These are phyloP conservation scores for Struthidea cinerea DNA, from an alignment of 2,113 vertebrate genomes.

Conservation along the genomic window DNA sequence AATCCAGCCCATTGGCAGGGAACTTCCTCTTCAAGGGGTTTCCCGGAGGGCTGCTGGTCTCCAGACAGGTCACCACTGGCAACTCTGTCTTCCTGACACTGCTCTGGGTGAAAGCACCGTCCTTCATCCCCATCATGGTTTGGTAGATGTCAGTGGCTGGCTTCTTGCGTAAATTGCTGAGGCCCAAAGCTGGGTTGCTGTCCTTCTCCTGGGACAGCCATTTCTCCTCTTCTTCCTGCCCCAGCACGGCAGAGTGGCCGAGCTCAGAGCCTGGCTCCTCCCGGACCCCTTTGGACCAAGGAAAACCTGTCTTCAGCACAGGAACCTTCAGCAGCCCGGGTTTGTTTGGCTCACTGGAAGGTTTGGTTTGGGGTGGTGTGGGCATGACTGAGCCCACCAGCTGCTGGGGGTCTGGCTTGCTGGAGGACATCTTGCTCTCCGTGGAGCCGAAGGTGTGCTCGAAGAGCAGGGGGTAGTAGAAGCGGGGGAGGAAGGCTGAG, in stretches of 20 bases:
- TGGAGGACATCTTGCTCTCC: constrained; percentile 54
- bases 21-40: constrained; percentile 75
- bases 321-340: constrained; percentile 82
- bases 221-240: constrained; percentile 69
- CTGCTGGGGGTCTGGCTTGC: constrained; percentile 68
- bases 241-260: background rate
- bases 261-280: constrained; percentile 49
- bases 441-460: constrained; percentile 78
- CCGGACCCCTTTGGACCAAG: constrained; percentile 43
- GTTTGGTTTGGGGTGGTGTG: constrained; percentile 37
- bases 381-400: constrained; percentile 9
- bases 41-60: constrained; percentile 36
- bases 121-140: constrained; percentile 6
- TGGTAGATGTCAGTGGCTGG: constrained; percentile 16
- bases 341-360: constrained; percentile 69
- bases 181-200: background rate
- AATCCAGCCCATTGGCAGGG: constrained; percentile 66
- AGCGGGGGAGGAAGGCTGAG: constrained; percentile 76
- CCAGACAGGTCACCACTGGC: constrained; percentile 34
- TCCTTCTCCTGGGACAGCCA: constrained; percentile 52
- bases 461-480: constrained; percentile 91
- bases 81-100: background rate
- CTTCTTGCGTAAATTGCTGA: constrained; percentile 17
- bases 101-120: background rate
- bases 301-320: constrained; percentile 61